phyloP scores from a whole-genome alignment of 2,113 vertebrate genomes.

The Stegastes partitus region DNA sequence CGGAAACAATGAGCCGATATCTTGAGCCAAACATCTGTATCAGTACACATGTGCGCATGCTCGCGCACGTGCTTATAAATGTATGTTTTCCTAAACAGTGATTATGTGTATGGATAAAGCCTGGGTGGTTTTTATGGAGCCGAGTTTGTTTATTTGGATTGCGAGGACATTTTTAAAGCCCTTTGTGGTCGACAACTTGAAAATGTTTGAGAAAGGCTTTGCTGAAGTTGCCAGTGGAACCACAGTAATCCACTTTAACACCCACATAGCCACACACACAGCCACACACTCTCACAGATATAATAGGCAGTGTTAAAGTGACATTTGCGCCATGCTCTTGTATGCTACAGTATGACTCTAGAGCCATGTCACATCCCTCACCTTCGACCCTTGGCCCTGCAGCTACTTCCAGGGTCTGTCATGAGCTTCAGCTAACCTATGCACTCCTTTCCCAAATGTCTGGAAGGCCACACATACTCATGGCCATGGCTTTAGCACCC shows the following conservation, averaged over 20 bases:
- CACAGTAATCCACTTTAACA: constrained; percentile 70
- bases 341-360: constrained; percentile 23
- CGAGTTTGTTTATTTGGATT: constrained; percentile 67
- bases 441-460: constrained; percentile 43
- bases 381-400: constrained; percentile 48
- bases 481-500: constrained; percentile 20
- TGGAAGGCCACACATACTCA: constrained; percentile 49
- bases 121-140: constrained; percentile 44
- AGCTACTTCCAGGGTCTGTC: constrained; percentile 41
- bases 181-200: constrained; percentile 55
- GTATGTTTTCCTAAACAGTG: constrained; percentile 47
- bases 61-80: constrained; percentile 22
- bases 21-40: constrained; percentile 60
- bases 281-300: constrained; percentile 38
- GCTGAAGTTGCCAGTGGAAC: constrained; percentile 57
- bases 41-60: constrained; percentile 6
- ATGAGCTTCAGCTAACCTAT: constrained; percentile 37
- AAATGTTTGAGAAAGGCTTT: constrained; percentile 63
- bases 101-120: constrained; percentile 36
- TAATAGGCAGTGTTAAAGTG: constrained; percentile 24
- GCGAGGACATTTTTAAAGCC: constrained; percentile 55
- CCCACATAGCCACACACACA: constrained; percentile 62
- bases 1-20: constrained; percentile 47
- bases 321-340: constrained; percentile 17
- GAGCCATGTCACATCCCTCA: constrained; percentile 43